These are phyloP conservation scores for Steinernema khuongi DNA, from an alignment of 1,140 invertebrate genomes.

Conservation along the genomic window DNA sequence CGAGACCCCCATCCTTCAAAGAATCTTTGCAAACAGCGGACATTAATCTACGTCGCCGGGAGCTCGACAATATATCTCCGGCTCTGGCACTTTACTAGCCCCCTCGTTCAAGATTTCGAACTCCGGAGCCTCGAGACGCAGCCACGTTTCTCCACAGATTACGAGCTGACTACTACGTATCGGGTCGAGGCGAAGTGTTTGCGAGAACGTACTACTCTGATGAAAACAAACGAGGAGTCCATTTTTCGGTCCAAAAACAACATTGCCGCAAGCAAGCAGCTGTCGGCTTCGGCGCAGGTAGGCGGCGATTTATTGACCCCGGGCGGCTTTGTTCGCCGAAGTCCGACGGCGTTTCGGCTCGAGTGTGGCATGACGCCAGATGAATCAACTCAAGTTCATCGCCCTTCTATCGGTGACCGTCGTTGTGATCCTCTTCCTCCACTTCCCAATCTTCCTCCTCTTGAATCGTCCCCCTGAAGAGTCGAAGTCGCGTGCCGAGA, in stretches of 20 bases:
- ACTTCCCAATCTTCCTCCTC: slow-evolving; percentile 4
- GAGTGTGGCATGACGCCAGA: not conserved
- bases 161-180: not conserved
- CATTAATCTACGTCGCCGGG: too few relatives aligned
- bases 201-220: not conserved
- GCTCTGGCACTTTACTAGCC: too few relatives aligned
- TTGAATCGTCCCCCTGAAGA: not conserved
- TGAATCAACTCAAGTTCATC: slow-evolving; percentile 2
- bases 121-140: not conserved
- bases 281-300: not conserved
- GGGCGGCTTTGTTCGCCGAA: not conserved
- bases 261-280: not conserved
- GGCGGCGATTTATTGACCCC: slow-evolving; percentile 13
- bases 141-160: not conserved
- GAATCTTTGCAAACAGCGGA: too few relatives aligned
- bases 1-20: too few relatives aligned
- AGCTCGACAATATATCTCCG: too few relatives aligned
- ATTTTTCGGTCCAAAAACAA: not conserved
- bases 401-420: not conserved
- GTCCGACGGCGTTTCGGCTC: not conserved
- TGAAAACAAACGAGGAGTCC: not conserved
- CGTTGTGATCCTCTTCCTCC: not conserved
- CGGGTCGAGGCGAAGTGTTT: not conserved
- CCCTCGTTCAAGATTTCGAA: too few relatives aligned
- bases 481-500: not conserved